A percentile compares a stretch with the other conserved stretches of the same genome.
Evolutionary conservation across 2,797 vertebrate species (phyloP).

Genomic region (Salarias fasciatus): DNA sequence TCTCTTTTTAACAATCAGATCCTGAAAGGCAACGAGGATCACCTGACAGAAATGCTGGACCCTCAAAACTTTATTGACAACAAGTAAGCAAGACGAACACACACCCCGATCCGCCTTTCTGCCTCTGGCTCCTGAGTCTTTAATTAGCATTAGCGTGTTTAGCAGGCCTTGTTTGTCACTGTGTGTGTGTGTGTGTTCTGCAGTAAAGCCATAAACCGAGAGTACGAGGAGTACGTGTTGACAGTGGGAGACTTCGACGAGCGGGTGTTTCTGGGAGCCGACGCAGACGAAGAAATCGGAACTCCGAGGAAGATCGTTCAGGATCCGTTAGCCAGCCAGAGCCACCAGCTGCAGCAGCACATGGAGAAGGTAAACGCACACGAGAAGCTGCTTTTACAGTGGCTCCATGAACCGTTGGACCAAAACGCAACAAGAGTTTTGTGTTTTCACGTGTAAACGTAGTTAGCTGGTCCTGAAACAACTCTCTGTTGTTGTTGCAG

Average conservation of each 20-base stretch:
- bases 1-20: slow-evolving; percentile 80
- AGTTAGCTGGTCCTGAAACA: too few species aligned
- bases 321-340: slow-evolving; percentile 74
- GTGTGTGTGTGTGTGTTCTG: slow-evolving; percentile 12
- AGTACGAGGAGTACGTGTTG: slow-evolving; percentile 97
- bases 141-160: too few species aligned
- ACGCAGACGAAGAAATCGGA: slow-evolving; percentile 96
- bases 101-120: not conserved
- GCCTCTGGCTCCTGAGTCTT: too few species aligned
- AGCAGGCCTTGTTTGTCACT: not conserved
- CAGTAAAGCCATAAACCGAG: slow-evolving; percentile 95
- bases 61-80: slow-evolving; percentile 93
- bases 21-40: slow-evolving; percentile 88
- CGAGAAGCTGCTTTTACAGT: too few species aligned
- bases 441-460: too few species aligned
- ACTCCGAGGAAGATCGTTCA: slow-evolving; percentile 86
- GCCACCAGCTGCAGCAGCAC: slow-evolving; percentile 88
- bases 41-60: slow-evolving; percentile 86
- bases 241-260: slow-evolving; percentile 98
- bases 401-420: too few species aligned
- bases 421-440: too few species aligned
- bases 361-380: slow-evolving; percentile 88
- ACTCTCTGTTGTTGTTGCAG: slow-evolving; percentile 62
- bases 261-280: slow-evolving; percentile 93
- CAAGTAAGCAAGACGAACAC: slow-evolving; percentile 81